Evolutionary conservation across 1,140 invertebrate genomes (phyloP).

Genomic region (Philopotamus ludificatus): DNA sequence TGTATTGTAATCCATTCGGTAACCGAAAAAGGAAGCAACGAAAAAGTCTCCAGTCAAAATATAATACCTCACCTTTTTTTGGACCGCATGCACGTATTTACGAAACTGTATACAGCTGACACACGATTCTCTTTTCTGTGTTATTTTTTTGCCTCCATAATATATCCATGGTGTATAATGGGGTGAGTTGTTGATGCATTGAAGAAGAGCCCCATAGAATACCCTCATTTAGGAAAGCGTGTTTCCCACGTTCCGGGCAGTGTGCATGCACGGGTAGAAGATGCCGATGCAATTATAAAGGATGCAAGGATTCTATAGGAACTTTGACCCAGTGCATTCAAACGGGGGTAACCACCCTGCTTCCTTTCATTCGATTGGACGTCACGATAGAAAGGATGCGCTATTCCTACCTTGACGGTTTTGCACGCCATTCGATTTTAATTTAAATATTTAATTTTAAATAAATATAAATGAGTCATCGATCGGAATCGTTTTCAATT

Average conservation of each 20-base stretch:
- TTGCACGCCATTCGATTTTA: too few relatives aligned
- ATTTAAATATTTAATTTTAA: too few relatives aligned
- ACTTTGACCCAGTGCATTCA: background rate
- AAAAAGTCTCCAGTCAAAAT: background rate
- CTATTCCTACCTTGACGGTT: too few relatives aligned
- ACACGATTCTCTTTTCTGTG: slow-evolving; percentile 8
- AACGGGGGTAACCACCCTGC: background rate
- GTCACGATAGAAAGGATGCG: too few relatives aligned
- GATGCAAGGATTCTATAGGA: background rate
- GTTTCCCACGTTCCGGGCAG: slow-evolving; percentile 32
- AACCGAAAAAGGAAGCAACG: background rate
- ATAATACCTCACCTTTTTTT: background rate
- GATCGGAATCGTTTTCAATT: too few relatives aligned
- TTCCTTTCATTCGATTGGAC: too few relatives aligned
- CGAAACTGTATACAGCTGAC: slow-evolving; percentile 8
- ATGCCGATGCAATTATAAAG: slow-evolving; percentile 3
- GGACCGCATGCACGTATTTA: background rate
- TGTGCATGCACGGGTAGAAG: background rate
- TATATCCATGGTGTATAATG: too few relatives aligned
- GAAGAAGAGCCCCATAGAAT: slow-evolving; percentile 7
- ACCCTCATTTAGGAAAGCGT: slow-evolving; percentile 30
- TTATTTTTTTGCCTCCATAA: too few relatives aligned
- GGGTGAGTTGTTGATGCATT: background rate
- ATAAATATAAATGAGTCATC: too few relatives aligned
- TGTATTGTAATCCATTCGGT: background rate